Evolutionary conservation across 1,140 invertebrate genomes (phyloP).

Genomic region (Choristoneura fumiferana): DNA sequence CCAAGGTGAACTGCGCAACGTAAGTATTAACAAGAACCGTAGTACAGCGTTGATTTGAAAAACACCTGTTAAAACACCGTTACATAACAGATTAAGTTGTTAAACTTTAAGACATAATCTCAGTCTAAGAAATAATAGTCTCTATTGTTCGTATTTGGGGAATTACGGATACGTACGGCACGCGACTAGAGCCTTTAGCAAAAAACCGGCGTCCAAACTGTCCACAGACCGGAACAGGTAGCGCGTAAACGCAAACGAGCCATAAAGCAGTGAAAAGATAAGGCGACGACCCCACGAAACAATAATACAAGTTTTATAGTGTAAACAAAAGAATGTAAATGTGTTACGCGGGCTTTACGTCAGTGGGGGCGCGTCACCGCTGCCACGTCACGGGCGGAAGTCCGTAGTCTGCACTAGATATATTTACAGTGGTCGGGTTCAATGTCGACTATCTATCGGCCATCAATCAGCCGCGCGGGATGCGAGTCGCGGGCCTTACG

Average conservation of each 20-base stretch:
- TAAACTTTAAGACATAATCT: background rate
- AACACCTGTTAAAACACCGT: conserved; percentile 1
- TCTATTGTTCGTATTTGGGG: no score
- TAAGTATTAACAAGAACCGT: background rate
- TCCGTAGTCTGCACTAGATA: conserved; percentile 49
- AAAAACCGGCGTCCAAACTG: background rate
- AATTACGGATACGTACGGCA: background rate
- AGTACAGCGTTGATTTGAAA: background rate
- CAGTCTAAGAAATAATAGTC: no score
- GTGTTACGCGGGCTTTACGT: conserved; percentile 60
- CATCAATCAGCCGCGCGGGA: conserved; percentile 58
- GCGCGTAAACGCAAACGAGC: conserved; percentile 28
- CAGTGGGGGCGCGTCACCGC: conserved; percentile 55
- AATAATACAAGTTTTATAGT: conserved; percentile 70
- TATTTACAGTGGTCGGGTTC: conserved; percentile 65
- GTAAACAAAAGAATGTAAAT: conserved; percentile 69
- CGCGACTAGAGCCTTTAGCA: background rate
- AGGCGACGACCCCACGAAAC: conserved; percentile 60
- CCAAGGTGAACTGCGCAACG: conserved; percentile 8
- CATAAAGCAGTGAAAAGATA: conserved; percentile 64
- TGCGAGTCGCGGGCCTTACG: background rate
- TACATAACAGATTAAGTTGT: conserved; percentile 10
- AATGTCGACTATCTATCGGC: conserved; percentile 74
- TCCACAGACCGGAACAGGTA: conserved; percentile 22
- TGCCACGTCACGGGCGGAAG: conserved; percentile 66